Conservation (phyloP, 2,797 vertebrate genomes). For the Anguilla obscura region DNA sequence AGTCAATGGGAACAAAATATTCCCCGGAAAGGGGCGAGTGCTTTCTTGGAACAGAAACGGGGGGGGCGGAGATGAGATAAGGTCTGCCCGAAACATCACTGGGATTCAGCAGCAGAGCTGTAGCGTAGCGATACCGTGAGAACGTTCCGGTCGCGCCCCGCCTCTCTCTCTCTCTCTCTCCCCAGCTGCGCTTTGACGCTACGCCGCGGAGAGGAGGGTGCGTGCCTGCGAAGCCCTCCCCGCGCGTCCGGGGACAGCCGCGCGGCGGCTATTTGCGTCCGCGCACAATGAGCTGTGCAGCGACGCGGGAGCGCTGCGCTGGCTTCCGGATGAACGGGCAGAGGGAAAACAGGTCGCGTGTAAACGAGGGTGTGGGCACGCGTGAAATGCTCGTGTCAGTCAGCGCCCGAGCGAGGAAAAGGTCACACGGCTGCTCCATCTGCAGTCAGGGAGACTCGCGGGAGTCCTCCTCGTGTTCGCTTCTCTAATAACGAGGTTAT, state of each 20-base stretch:
- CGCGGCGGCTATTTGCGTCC: neutral
- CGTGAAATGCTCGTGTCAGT: neutral
- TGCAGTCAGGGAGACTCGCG: neutral
- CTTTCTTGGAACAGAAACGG: neutral
- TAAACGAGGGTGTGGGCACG: neutral
- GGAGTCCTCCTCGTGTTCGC: neutral
- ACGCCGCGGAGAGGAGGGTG: neutral
- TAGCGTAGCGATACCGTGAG: neutral
- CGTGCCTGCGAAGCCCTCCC: neutral
- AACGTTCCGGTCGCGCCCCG: neutral
- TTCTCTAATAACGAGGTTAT: neutral
- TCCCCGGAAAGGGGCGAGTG: neutral
- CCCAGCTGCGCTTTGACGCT: neutral
- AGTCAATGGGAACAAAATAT: neutral
- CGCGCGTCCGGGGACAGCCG: neutral
- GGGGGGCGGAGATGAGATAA: neutral
- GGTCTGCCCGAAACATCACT: neutral
- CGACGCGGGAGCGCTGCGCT: neutral
- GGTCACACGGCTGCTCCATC: neutral
- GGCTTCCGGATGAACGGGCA: neutral
- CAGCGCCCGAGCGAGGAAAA: neutral
- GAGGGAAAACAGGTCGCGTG: slow-evolving; percentile 22
- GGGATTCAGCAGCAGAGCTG: neutral
- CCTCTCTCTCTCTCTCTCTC: neutral
- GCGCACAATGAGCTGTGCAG: slow-evolving; percentile 10